Evolutionary conservation across 1,140 invertebrate genomes (phyloP).

Genomic region (Thaumetopoea pityocampa): DNA sequence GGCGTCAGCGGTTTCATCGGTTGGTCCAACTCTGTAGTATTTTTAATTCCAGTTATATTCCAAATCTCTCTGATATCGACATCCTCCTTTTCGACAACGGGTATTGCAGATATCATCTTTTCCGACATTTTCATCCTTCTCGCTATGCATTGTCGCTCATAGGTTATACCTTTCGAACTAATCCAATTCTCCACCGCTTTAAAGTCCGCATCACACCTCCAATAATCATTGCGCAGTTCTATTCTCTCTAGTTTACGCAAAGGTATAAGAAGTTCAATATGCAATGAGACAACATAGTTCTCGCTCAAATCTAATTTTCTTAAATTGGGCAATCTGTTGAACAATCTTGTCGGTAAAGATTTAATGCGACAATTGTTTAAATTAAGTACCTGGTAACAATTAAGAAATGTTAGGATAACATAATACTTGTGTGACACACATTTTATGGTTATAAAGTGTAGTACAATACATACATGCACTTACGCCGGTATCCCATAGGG

Average conservation of each 20-base stretch:
- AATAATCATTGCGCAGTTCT: conserved; percentile 62
- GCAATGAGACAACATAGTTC: conserved; percentile 69
- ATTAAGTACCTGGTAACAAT: conserved; percentile 69
- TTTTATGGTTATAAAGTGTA: no score
- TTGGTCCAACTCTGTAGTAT: conserved; percentile 17
- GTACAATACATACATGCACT: no score
- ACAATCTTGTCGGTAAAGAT: conserved; percentile 55
- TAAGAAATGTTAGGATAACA: no score
- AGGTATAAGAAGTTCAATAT: conserved; percentile 50
- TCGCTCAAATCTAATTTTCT: conserved; percentile 70
- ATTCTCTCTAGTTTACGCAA: conserved; percentile 61
- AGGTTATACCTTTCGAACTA: conserved; percentile 39
- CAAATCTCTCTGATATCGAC: conserved; percentile 55
- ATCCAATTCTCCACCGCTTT: conserved; percentile 60
- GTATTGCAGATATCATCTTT: conserved; percentile 57
- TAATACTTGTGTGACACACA: no score
- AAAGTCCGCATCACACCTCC: conserved; percentile 61
- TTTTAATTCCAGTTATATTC: conserved; percentile 49
- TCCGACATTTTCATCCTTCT: conserved; percentile 56
- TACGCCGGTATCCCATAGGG: no score
- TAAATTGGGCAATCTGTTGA: conserved; percentile 67
- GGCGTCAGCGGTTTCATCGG: conserved; percentile 37
- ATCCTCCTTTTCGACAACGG: conserved; percentile 25
- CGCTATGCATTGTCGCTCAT: conserved; percentile 50
- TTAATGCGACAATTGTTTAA: conserved; percentile 72